A percentile compares a stretch with the other conserved stretches of the same genome.
phyloP scores from a whole-genome alignment of 2,113 vertebrate genomes.

The Leptocoma aspasia region DNA sequence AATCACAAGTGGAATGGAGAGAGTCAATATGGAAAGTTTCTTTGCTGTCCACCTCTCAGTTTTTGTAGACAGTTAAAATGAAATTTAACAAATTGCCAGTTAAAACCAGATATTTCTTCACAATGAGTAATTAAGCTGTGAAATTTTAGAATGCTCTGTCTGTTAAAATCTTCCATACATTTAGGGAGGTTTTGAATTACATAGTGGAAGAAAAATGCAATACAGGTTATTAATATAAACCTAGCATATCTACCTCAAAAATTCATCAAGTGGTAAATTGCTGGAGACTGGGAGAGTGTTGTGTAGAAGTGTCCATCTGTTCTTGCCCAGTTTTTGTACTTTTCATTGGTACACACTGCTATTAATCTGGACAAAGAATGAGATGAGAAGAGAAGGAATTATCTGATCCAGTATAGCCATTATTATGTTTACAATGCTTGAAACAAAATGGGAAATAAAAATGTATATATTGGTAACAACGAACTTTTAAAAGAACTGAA shows the following conservation, averaged over 20 bases:
- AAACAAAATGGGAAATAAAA: not conserved
- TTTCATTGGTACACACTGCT: not conserved
- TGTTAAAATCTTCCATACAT: not conserved
- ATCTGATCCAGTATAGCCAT: not conserved
- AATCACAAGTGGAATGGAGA: not conserved
- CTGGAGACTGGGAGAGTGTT: not conserved
- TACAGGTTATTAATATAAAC: not conserved
- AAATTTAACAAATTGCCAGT: not conserved
- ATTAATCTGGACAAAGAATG: not conserved
- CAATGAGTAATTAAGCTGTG: constrained; percentile 1
- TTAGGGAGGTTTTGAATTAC: not conserved
- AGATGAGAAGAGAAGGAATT: not conserved
- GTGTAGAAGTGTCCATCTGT: not conserved
- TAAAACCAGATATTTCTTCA: constrained; percentile 21
- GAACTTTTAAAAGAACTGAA: not conserved
- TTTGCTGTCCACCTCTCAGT: not conserved
- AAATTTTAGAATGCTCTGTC: not conserved
- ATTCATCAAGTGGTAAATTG: not conserved
- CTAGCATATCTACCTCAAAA: not conserved
- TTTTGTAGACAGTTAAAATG: not conserved
- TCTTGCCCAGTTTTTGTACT: not conserved
- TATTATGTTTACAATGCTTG: not conserved
- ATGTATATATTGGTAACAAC: not conserved
- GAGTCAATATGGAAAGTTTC: not conserved
- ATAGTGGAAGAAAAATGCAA: not conserved